Evolutionary conservation across 1,140 invertebrate genomes (phyloP).

Genomic region (Magallana ariakensis): DNA sequence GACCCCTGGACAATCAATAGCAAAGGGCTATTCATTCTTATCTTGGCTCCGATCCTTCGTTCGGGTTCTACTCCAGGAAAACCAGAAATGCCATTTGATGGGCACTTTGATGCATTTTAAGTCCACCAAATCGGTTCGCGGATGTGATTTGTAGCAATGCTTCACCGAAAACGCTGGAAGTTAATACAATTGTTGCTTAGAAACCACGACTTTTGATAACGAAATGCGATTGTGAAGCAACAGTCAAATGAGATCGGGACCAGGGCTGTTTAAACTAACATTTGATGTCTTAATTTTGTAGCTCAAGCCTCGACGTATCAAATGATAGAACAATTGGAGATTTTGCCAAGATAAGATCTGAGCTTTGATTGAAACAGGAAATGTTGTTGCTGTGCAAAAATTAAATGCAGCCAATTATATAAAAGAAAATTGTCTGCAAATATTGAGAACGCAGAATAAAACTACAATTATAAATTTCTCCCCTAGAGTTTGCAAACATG

Average conservation of each 20-base stretch:
- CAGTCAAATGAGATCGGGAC: constrained; percentile 27
- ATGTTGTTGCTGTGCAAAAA: constrained; percentile 18
- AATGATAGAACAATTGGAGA: constrained; percentile 8
- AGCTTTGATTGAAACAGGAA: constrained; percentile 22
- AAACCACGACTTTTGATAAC: constrained; percentile 34
- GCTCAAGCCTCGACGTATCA: neutral
- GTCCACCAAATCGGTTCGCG: constrained; percentile 24
- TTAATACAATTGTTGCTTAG: constrained; percentile 37
- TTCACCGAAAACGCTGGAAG: constrained; percentile 30
- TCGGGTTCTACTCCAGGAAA: constrained; percentile 15
- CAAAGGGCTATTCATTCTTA: constrained; percentile 2
- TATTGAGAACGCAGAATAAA: neutral
- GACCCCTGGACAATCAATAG: neutral
- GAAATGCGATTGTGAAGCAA: constrained; percentile 31
- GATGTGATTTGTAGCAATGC: constrained; percentile 31
- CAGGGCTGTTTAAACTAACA: constrained; percentile 13
- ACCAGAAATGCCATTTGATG: constrained; percentile 40
- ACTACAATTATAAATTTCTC: neutral
- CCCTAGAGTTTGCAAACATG: neutral
- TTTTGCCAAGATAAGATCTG: constrained; percentile 36
- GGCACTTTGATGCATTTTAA: constrained; percentile 42
- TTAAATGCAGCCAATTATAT: constrained; percentile 18
- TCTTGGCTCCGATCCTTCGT: constrained; percentile 24
- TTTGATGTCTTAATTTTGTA: constrained; percentile 30
- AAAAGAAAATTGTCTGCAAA: constrained; percentile 16